These are phyloP conservation scores for Cyrtodaria siliqua DNA, from an alignment of 2,888 invertebrate genomes.

Conservation along the genomic window DNA sequence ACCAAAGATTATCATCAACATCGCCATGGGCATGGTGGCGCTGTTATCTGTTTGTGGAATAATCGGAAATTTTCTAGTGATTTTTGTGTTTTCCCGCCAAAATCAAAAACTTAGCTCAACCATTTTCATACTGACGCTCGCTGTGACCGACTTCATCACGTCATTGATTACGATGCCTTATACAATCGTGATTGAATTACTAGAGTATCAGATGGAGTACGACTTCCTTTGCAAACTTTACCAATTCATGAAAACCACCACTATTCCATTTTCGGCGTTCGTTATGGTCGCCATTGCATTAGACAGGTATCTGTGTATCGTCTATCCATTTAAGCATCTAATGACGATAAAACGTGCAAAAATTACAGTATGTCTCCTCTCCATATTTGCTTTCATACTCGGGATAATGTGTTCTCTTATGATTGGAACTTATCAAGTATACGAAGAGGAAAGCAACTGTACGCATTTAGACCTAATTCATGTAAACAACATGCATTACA, in stretches of 20 bases:
- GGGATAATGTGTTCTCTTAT: conserved; percentile 65
- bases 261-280: conserved; percentile 82
- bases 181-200: conserved; percentile 80
- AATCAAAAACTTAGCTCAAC: conserved; percentile 82
- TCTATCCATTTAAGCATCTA: conserved; percentile 80
- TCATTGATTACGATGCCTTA: conserved; percentile 82
- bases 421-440: conserved; percentile 53
- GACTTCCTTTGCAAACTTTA: conserved; percentile 80
- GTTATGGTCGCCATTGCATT: conserved; percentile 80
- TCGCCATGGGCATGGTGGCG: conserved; percentile 72
- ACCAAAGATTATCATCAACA: conserved; percentile 49
- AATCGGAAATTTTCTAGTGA: conserved; percentile 77
- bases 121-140: conserved; percentile 82
- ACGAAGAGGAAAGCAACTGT: not conserved
- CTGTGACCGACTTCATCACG: conserved; percentile 81
- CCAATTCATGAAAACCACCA: conserved; percentile 80
- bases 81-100: conserved; percentile 77
- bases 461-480: not conserved
- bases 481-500: not conserved
- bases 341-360: conserved; percentile 79
- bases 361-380: conserved; percentile 57
- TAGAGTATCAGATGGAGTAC: conserved; percentile 69
- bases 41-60: conserved; percentile 76
- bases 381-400: conserved; percentile 56
- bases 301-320: conserved; percentile 82